Percentiles rank a stretch among this genome's conserved stretches.
Evolutionary conservation across 1,140 invertebrate species (phyloP).

Genomic region (Cephus cinctus): DNA sequence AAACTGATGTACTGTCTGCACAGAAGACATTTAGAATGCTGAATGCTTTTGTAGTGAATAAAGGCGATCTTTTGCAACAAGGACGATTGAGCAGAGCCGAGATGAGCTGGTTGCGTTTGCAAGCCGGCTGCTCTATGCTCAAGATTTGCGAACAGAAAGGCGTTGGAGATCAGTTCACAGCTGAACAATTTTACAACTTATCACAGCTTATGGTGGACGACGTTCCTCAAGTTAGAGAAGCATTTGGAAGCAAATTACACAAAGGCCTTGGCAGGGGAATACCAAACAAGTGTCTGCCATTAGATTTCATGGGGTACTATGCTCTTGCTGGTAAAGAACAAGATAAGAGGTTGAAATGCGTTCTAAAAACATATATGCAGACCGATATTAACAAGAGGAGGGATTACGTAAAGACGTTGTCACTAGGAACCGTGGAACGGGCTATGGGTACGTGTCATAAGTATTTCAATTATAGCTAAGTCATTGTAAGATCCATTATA

Average conservation of each 20-base stretch:
- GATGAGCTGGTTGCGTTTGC: constrained; percentile 87
- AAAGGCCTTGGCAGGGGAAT: constrained; percentile 82
- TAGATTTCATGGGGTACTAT: constrained; percentile 97
- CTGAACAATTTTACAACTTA: constrained; percentile 92
- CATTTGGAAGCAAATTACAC: constrained; percentile 88
- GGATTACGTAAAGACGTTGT: constrained; percentile 86
- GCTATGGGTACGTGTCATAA: constrained; percentile 51
- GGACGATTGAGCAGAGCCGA: constrained; percentile 76
- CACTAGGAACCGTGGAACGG: constrained; percentile 56
- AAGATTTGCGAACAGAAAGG: constrained; percentile 96
- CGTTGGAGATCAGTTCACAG: constrained; percentile 90
- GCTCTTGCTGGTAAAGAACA: constrained; percentile 83
- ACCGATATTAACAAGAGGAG: constrained; percentile 85
- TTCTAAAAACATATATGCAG: constrained; percentile 75
- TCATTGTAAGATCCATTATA: not conserved
- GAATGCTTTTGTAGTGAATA: constrained; percentile 85
- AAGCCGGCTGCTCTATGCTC: constrained; percentile 92
- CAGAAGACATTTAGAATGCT: constrained; percentile 93
- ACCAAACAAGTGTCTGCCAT: constrained; percentile 84
- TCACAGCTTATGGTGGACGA: constrained; percentile 89
- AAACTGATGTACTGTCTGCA: constrained; percentile 83
- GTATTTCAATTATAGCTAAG: not conserved
- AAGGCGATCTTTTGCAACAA: constrained; percentile 82
- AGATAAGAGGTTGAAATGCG: constrained; percentile 69
- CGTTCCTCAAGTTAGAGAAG: constrained; percentile 85